Base-by-base conservation (phyloP, 2,888 invertebrate species). In the Orthonevra nobilis region DNA sequence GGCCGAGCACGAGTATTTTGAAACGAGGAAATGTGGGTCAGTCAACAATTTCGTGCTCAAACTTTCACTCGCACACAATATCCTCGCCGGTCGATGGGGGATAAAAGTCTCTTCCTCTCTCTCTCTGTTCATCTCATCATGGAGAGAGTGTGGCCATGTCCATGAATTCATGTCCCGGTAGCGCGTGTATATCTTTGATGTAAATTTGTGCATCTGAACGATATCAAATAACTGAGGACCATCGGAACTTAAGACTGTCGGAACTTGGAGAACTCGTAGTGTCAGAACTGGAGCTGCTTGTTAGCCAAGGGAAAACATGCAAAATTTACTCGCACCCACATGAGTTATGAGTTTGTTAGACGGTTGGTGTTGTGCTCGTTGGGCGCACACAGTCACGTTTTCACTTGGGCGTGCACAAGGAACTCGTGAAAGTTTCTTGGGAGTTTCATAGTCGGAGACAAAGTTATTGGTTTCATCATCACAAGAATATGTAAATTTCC, bases 321-420 rank as follows among this genome's bases (percentile, higher is more conserved):
- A 52, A 58, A 64, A 70, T 70, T 63, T 58, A 46, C 58, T 70
- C 61, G 48, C 74, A 46, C 63, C 54, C 40, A 28, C 58, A 44
- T 36, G 56, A 77, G 70, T 70, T 70, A 70, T 70, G 75, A 58
- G 50, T 42, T 72, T n/a, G 38, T 34, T 58, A 12, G 19, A 54
- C 38, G 42, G 34, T 32, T 38, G 28, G 15, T 60, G 9, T 68
- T 68, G 48, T 69, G 28, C 44, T 56, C 50, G 50, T 32, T 32
- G 60, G n/a, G 56, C 23, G 32, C 40, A 30, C 60, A 28, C 10
- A 23, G 15, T 40, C 28, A 26, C 48, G 40, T 15, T 12, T 17
- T 26, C 12, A 32, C 12, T 12, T 32, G 23, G 3, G 9, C 7
- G 10, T 3, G 1, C 3, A 9, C 5, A 7, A 20, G 20, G n/a